These are phyloP conservation scores for Bucorvus abyssinicus DNA, from an alignment of 2,797 vertebrate species.

Conservation along the genomic window DNA sequence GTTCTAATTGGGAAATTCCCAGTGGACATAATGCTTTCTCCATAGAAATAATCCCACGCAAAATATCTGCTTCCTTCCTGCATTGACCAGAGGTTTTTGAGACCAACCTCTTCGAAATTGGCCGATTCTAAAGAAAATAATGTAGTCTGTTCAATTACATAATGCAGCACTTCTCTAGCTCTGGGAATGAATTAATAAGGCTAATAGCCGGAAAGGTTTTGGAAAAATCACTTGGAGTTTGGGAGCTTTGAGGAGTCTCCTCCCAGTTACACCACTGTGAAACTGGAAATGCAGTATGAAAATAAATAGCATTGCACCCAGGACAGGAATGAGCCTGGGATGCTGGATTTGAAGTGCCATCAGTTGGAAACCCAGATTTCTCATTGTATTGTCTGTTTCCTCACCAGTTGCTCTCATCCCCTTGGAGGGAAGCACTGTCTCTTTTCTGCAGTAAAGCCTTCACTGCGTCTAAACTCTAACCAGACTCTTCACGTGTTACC, in stretches of 20 bases:
- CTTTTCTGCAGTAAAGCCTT: conserved; percentile 58
- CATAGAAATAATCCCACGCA: not conserved
- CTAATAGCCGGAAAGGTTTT: not conserved
- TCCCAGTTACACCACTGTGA: not conserved
- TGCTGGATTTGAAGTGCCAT: not conserved
- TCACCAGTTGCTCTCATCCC: not conserved
- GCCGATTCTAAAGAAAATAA: not conserved
- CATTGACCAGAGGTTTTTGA: not conserved
- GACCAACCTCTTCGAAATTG: not conserved
- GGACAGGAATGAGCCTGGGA: not conserved
- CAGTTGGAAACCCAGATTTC: not conserved
- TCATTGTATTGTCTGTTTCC: not conserved
- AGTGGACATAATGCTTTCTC: not conserved
- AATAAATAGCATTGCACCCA: not conserved
- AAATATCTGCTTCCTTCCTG: not conserved
- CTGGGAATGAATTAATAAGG: not conserved
- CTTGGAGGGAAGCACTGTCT: not conserved
- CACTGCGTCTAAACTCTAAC: accelerated
- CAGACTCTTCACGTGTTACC: not conserved
- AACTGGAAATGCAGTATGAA: not conserved
- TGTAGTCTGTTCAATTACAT: not conserved
- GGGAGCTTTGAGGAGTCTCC: not conserved
- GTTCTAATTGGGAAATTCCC: not conserved
- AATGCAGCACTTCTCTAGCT: not conserved
- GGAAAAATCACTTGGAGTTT: not conserved